These are phyloP conservation scores for Spicauda simplicius DNA, from an alignment of 2,888 invertebrate species.

Conservation along the genomic window DNA sequence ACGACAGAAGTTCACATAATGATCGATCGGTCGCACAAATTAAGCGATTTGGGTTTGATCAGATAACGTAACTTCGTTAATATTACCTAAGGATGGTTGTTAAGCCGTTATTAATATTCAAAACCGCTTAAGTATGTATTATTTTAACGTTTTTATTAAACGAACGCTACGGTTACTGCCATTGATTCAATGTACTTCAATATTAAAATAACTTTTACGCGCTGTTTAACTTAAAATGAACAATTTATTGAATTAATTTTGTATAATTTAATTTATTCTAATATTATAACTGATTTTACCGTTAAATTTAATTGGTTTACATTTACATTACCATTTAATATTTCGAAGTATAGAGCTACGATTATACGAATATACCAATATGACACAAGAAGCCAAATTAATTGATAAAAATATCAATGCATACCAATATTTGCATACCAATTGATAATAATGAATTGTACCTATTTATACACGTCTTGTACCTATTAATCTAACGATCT, in stretches of 20 bases:
- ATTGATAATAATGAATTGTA: conserved; percentile 38
- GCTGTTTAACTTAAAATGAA: neutral
- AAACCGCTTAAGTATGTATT: neutral
- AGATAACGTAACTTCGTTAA: neutral
- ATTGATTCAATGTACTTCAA: neutral
- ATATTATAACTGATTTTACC: too few species aligned
- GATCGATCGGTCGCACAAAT: conserved; percentile 7
- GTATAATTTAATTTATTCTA: too few species aligned
- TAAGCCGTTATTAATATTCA: neutral
- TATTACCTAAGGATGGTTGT: neutral
- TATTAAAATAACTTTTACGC: neutral
- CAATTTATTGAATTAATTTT: too few species aligned
- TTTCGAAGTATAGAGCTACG: neutral
- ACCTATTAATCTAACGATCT: conserved; percentile 32
- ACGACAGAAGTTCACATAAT: neutral
- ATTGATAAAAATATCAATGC: conserved; percentile 27
- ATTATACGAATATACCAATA: neutral
- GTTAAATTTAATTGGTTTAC: too few species aligned
- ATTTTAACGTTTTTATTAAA: neutral
- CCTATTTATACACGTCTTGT: conserved; percentile 40
- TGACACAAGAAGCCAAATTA: conserved; percentile 14
- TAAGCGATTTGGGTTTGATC: conserved; percentile 6
- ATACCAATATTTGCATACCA: conserved; percentile 36
- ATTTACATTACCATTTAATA: too few species aligned
- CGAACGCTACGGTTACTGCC: neutral